Percentiles rank a stretch among this genome's conserved stretches.
Conservation (phyloP, 1,140 invertebrate genomes). For the Atta cephalotes region DNA sequence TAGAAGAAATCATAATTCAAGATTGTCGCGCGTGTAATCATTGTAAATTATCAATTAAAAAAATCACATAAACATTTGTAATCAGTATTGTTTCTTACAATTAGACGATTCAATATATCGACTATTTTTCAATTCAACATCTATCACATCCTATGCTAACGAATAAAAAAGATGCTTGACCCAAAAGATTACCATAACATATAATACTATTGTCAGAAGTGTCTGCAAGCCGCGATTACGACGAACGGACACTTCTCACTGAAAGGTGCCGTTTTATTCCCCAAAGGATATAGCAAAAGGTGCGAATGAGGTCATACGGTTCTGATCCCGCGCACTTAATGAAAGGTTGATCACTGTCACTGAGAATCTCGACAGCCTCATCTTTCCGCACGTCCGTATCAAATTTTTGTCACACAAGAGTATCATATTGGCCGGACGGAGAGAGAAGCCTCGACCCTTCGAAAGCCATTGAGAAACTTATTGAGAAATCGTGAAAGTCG, state of each 20-base stretch:
- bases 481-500: conserved; percentile 81
- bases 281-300: neutral
- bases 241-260: neutral
- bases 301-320: conserved; percentile 38
- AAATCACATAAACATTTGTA: neutral
- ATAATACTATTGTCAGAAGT: conserved; percentile 31
- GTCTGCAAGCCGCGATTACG: conserved; percentile 15
- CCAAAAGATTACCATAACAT: conserved; percentile 26
- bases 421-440: conserved; percentile 6
- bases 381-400: conserved; percentile 55
- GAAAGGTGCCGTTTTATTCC: conserved; percentile 43
- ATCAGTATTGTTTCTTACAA: neutral
- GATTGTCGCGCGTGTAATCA: neutral
- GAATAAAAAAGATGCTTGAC: neutral
- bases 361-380: conserved; percentile 7
- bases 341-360: conserved; percentile 44
- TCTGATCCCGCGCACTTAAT: conserved; percentile 59
- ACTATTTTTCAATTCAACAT: neutral
- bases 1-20: neutral
- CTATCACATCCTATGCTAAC: conserved; percentile 12
- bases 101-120: neutral
- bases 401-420: conserved; percentile 67
- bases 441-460: conserved; percentile 35
- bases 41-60: neutral
- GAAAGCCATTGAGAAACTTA: conserved; percentile 77